Conservation (phyloP, 2,113 vertebrate species). For the Coregonus clupeaformis region DNA sequence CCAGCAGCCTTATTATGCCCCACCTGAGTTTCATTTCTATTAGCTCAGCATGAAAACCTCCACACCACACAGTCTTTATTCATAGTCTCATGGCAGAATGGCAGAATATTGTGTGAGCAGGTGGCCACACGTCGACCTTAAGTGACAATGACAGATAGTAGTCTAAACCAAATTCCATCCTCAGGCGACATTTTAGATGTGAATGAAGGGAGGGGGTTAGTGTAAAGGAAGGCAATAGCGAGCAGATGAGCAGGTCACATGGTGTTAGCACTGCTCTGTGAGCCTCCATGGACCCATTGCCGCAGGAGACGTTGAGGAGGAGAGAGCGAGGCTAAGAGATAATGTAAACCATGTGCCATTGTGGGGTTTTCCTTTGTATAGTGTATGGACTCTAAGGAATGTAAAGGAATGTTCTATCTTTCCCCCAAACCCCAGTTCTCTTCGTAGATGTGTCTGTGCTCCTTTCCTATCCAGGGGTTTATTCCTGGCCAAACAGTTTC, state of each 20-base stretch:
- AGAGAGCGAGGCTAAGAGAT: neutral
- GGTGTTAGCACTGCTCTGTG: too few relatives aligned
- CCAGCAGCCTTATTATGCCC: constrained; percentile 39
- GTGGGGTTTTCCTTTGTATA: constrained; percentile 10
- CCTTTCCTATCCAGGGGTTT: constrained; percentile 38
- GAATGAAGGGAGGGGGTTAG: neutral
- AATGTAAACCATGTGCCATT: neutral
- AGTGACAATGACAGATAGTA: neutral
- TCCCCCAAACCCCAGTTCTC: constrained; percentile 4
- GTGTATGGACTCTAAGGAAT: too few relatives aligned
- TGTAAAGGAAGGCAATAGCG: neutral
- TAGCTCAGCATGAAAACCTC: constrained; percentile 20
- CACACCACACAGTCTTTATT: neutral
- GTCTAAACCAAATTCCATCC: neutral
- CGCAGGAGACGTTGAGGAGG: neutral
- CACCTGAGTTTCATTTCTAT: constrained; percentile 44
- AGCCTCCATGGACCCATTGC: too few relatives aligned
- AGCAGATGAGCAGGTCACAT: too few relatives aligned
- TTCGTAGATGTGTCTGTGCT: constrained; percentile 21
- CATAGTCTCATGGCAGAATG: neutral
- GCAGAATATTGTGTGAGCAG: neutral
- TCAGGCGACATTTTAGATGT: neutral
- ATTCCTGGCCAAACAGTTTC: constrained; percentile 51
- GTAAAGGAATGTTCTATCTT: too few relatives aligned
- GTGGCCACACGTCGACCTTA: neutral